phyloP scores from a whole-genome alignment of 2,797 vertebrate species.

The Rhinichthys osculus region DNA sequence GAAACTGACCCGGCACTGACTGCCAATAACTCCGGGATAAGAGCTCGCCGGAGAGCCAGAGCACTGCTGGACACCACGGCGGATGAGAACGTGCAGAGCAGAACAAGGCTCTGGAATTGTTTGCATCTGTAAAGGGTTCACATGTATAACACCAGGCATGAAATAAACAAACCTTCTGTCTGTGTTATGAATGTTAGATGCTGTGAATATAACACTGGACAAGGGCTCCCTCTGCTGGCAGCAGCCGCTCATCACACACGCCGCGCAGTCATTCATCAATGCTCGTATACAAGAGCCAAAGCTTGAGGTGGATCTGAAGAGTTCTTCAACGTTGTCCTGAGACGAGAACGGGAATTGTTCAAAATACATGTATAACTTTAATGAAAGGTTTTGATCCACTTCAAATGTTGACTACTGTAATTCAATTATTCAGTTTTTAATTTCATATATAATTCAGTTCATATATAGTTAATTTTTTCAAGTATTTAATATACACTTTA shows the following conservation, averaged over 20 bases:
- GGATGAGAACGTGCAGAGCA: not conserved
- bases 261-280: not conserved
- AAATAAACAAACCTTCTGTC: not conserved
- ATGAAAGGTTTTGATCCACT: too few species aligned
- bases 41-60: not conserved
- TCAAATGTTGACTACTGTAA: too few species aligned
- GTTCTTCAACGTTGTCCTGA: too few species aligned
- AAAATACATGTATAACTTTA: too few species aligned
- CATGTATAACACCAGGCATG: not conserved
- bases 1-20: conserved; percentile 81
- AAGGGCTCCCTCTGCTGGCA: conserved; percentile 73
- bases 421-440: too few species aligned
- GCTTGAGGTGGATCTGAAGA: too few species aligned
- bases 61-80: not conserved
- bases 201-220: conserved; percentile 56
- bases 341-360: too few species aligned
- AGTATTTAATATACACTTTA: conserved; percentile 86
- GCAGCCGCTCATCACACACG: conserved; percentile 59
- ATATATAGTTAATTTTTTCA: conserved; percentile 52
- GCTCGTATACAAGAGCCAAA: too few species aligned
- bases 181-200: not conserved
- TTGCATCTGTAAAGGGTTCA: not conserved
- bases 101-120: not conserved
- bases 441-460: too few species aligned
- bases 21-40: conserved; percentile 63